Percentiles rank a stretch among this genome's conserved stretches.
Conservation (phyloP, 2,113 vertebrate species). For the Struthio camelus region DNA sequence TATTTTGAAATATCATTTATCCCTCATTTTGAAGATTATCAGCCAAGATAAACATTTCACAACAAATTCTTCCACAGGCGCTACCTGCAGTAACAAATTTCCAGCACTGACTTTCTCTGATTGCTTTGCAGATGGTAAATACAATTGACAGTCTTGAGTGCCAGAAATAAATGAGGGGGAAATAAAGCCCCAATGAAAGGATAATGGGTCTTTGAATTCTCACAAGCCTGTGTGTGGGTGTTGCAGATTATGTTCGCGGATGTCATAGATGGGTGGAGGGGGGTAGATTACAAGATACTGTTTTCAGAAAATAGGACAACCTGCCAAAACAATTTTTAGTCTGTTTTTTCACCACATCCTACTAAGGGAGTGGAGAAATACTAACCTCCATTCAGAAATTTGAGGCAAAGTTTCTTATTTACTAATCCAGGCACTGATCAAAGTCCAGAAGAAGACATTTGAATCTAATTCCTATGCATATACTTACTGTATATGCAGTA, state of each 20-base stretch:
- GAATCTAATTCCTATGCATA: background rate
- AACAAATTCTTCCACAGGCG: background rate
- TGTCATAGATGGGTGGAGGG: background rate
- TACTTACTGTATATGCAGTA: background rate
- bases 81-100: slow-evolving; percentile 3
- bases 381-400: slow-evolving; percentile 46
- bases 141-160: background rate
- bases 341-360: background rate
- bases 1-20: slow-evolving; percentile 12
- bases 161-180: background rate
- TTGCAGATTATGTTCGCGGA: slow-evolving; percentile 25
- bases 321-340: slow-evolving; percentile 9
- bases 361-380: slow-evolving; percentile 1
- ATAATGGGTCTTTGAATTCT: slow-evolving; percentile 23
- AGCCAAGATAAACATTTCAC: slow-evolving; percentile 6
- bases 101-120: background rate
- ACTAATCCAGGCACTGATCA: background rate
- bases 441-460: background rate
- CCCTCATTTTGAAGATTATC: slow-evolving; percentile 9
- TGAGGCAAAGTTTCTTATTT: background rate
- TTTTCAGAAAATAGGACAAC: slow-evolving; percentile 64
- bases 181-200: background rate
- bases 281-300: slow-evolving; percentile 46
- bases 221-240: background rate
- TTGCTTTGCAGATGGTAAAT: slow-evolving; percentile 29